Evolutionary conservation across 2,797 vertebrate genomes (phyloP).

Genomic region (Hybognathus amarus): DNA sequence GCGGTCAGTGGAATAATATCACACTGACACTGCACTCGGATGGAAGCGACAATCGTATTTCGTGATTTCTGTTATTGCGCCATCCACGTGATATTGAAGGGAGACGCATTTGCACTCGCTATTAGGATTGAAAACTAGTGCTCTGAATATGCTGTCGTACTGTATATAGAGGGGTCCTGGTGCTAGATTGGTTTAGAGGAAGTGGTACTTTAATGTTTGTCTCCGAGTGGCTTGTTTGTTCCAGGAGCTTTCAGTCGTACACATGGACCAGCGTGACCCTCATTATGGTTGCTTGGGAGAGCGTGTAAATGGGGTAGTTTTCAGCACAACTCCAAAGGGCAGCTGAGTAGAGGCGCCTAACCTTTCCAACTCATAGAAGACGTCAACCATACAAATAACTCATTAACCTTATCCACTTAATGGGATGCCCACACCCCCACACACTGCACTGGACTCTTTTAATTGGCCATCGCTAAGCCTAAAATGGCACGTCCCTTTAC

Average conservation of each 20-base stretch:
- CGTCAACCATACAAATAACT: conserved; percentile 86
- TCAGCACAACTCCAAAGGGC: conserved; percentile 77
- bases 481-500: conserved; percentile 70
- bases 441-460: conserved; percentile 74
- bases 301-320: conserved; percentile 68
- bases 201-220: conserved; percentile 56
- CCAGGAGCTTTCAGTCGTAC: conserved; percentile 63
- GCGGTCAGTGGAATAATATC: conserved; percentile 30
- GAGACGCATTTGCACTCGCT: background rate
- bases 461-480: conserved; percentile 75
- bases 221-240: conserved; percentile 51
- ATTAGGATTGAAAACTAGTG: background rate
- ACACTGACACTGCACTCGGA: background rate
- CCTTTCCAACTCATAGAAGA: conserved; percentile 80
- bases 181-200: conserved; percentile 32
- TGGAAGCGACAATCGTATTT: background rate
- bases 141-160: background rate
- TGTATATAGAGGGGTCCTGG: background rate
- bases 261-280: conserved; percentile 71
- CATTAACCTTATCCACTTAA: conserved; percentile 87
- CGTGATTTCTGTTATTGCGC: background rate
- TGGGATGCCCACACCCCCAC: conserved; percentile 68
- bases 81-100: background rate
- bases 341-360: conserved; percentile 78
- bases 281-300: conserved; percentile 80